A percentile compares a stretch with the other conserved stretches of the same genome.
These are phyloP conservation scores for Gavia stellata DNA, from an alignment of 2,113 vertebrate genomes.

Conservation along the genomic window DNA sequence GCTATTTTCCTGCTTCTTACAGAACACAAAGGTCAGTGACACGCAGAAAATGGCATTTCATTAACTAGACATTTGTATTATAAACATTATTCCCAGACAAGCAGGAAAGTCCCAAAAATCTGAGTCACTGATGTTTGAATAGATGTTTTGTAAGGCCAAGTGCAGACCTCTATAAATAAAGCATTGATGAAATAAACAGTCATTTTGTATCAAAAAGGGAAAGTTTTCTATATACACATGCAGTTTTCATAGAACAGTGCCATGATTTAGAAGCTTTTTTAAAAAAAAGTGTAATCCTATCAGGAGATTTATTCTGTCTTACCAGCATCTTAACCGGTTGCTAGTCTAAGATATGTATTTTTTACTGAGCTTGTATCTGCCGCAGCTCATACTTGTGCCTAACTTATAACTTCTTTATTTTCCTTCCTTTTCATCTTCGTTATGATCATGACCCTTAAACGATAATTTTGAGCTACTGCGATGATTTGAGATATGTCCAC, in stretches of 20 bases:
- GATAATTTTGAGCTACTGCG: not conserved
- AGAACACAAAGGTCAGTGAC: slow-evolving; percentile 44
- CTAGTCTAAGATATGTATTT: not conserved
- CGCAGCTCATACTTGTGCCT: not conserved
- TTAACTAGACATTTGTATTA: slow-evolving; percentile 24
- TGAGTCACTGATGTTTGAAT: slow-evolving; percentile 68
- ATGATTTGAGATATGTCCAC: not conserved
- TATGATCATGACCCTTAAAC: not conserved
- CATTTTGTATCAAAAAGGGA: slow-evolving; percentile 23
- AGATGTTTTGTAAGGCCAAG: slow-evolving; percentile 60
- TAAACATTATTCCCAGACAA: slow-evolving; percentile 57
- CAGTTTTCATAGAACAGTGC: slow-evolving; percentile 8
- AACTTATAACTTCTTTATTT: not conserved
- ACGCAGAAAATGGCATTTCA: slow-evolving; percentile 37
- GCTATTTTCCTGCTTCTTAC: not conserved
- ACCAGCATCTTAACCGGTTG: not conserved
- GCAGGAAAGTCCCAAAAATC: slow-evolving; percentile 68
- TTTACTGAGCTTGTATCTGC: not conserved
- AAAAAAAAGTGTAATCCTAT: not conserved
- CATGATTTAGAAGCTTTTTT: not conserved
- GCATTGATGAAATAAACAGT: slow-evolving; percentile 58
- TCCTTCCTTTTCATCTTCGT: not conserved
- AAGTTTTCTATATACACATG: not conserved
- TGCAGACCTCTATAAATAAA: slow-evolving; percentile 55
- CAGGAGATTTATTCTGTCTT: not conserved